Evolutionary conservation across 2,113 vertebrate species (phyloP), one percentile per base, ranked within the genome.

Genomic region (Pelvicachromis taeniatus): DNA sequence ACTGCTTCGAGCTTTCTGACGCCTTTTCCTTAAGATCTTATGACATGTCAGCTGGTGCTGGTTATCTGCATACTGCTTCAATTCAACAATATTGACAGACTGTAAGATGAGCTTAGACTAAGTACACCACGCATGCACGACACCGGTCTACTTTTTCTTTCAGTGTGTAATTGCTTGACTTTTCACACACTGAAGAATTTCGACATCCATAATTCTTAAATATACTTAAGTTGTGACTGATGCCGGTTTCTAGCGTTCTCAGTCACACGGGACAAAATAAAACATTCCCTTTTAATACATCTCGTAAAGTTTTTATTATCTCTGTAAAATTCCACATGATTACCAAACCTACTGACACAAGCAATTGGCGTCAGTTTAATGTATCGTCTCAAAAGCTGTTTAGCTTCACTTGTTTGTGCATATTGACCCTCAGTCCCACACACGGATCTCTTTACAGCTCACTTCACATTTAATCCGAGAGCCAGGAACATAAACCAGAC

Each of bases 391-490:
- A 0, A 21, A 54, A 55, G 23, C 65, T 23, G 21, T 80, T 81
- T 68, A 82, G 56, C 78, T 77, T 83, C 78, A 23, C 79, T 61
- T 38, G 73, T 54, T 85, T 68, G 29, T 53, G 75, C 78, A 68
- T 29, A n/a, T 56, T 80, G 77, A 90, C 70, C 45, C 68, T 84
- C 87, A 86, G 91, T 78, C 65, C 83, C 85, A 87, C 83, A 86
- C 78, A 5, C 83, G 85, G 82, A 88, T 91, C 83, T 89, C 91
- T 90, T 93, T 85, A 92, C 91, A 87, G 91, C 91, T 95, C 92
- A 83, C 93, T 95, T 96, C 94, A 94, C 95, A 95, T 96, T 94
- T 94, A 89, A 91, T 92, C 92, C 86, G 93, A 92, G 93, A 89
- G 90, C 87, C 84, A 85, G 92, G 92, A 80, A 95, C 89, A 92